Percentiles rank a stretch among this genome's conserved stretches.
Conservation (phyloP, 2,888 invertebrate genomes). For the Caenorhabditis plicata region DNA sequence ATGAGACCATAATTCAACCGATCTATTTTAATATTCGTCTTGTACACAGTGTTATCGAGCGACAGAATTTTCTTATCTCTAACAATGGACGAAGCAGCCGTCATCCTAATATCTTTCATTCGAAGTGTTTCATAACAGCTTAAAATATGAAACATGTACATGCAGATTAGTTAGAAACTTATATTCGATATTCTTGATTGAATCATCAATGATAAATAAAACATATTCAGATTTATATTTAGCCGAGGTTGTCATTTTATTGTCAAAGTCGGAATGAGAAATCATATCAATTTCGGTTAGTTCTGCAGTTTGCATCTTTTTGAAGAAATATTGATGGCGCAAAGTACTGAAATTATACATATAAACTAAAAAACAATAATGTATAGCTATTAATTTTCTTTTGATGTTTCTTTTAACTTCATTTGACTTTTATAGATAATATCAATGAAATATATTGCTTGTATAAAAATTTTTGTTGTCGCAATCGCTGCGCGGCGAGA, state of each 20-base stretch:
- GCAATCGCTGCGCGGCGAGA: no score
- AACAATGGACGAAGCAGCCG: conserved; percentile 9
- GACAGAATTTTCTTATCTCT: conserved; percentile 32
- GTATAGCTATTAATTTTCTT: no score
- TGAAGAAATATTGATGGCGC: not conserved
- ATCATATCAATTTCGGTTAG: conserved; percentile 9
- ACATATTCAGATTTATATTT: conserved; percentile 12
- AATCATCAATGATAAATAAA: conserved; percentile 21
- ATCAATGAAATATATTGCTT: no score
- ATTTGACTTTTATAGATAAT: no score
- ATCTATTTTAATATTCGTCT: conserved; percentile 52
- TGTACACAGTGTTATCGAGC: conserved; percentile 52
- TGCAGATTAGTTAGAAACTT: no score
- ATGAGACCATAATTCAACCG: conserved; percentile 48
- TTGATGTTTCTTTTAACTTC: no score
- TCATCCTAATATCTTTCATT: conserved; percentile 18
- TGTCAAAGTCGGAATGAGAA: not conserved
- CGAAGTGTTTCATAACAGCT: conserved; percentile 9
- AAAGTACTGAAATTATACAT: not conserved
- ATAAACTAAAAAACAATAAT: no score
- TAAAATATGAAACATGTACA: conserved; percentile 1
- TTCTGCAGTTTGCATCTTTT: not conserved
- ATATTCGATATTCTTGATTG: no score
- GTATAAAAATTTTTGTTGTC: no score
- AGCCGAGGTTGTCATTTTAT: conserved; percentile 2